Evolutionary conservation across 2,888 invertebrate species (phyloP), one percentile per base, ranked within the genome.

Genomic region (Lamellibrachia columna): DNA sequence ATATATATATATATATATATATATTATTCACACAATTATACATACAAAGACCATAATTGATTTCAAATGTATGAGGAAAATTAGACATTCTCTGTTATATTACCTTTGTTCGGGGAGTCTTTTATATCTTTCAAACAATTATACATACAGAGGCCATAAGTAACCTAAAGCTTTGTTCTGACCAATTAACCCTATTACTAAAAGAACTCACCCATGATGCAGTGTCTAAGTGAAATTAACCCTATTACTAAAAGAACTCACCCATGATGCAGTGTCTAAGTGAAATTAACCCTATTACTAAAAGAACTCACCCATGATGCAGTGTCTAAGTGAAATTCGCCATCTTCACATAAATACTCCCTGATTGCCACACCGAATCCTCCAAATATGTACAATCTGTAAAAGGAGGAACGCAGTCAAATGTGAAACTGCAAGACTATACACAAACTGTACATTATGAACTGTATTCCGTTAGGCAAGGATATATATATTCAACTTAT

Each of bases 371-470:
- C 92, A 91, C 95, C 95, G 94, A 94, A 95, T 28, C 96, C 96
- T 91, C 95, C 96, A 94, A 96, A 96, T 92, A 94, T 94, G 93
- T 95, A 96, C 8, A 96, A 94, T 93, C 95, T 96, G 94, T 55
- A 94, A 93, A 53, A 53, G 92, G 90, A 92, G 75, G 75, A 92
- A 90, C 90, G 90, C 28, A 8, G 92, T 40, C 28, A 90, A 91
- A 52, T 52, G 15, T 22, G 52, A 40, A 75, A 15, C 53, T 91
- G 11, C 22, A n/a, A 75, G 3, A 75, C 4, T 15, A 4, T 75
- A 15, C 75, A 52, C 40, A 40, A 90, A 52, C 28, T 15, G 53
- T 90, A 92, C 40, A 11, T 15, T 28, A 91, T 55, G 11, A 75
- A 22, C n/a, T 75, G 75, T 75, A 2, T 75, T 22, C n/a, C 6